Conservation (phyloP, 2,113 vertebrate genomes). For the Tenrec ecaudatus region DNA sequence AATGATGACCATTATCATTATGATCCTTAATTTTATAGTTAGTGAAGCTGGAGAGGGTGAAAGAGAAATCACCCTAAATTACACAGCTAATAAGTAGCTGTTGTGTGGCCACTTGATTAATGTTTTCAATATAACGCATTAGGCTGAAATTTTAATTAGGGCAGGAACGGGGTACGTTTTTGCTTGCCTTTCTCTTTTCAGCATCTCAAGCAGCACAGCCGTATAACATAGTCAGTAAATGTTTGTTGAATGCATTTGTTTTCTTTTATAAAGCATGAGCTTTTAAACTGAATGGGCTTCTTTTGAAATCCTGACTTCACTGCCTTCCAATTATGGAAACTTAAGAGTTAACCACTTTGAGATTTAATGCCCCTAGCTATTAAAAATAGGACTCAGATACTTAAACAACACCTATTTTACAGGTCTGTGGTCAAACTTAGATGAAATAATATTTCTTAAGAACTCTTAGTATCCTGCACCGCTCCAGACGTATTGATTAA, state of each 20-base stretch:
- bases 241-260: not conserved
- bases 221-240: not conserved
- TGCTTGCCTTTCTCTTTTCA: not conserved
- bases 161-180: not conserved
- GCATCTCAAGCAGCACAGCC: not conserved
- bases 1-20: not conserved
- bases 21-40: not conserved
- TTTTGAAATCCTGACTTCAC: not conserved
- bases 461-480: not conserved
- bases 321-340: not conserved
- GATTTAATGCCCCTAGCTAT: not conserved
- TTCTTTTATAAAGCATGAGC: not conserved
- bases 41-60: not conserved
- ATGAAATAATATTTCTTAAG: not conserved
- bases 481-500: not conserved
- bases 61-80: constrained; percentile 19
- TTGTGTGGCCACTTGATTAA: not conserved
- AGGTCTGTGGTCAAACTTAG: not conserved
- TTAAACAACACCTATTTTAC: not conserved
- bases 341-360: not conserved
- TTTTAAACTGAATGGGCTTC: not conserved
- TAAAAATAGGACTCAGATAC: not conserved
- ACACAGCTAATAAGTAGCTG: not conserved
- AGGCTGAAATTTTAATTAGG: constrained; percentile 34
- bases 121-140: not conserved